Evolutionary conservation across 2,113 vertebrate genomes (phyloP).

Genomic region (Lamprotornis superbus): DNA sequence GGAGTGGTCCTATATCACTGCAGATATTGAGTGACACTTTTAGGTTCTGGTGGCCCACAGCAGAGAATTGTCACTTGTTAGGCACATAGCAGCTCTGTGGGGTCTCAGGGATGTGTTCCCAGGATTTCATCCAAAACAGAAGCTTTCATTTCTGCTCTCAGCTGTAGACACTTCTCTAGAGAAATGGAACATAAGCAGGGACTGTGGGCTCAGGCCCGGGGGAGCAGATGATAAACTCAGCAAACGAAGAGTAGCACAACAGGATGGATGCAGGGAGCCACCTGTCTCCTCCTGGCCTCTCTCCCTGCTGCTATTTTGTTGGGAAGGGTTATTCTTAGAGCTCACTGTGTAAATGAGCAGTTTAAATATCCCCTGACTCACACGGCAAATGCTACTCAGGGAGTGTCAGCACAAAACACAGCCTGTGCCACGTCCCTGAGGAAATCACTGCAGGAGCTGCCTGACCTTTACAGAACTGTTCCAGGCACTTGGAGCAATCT

Average conservation of each 20-base stretch:
- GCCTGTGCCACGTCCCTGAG: neutral
- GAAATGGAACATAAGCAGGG: neutral
- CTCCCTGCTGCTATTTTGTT: neutral
- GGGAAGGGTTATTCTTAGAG: neutral
- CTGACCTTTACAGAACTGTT: neutral
- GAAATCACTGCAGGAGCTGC: neutral
- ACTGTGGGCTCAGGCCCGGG: neutral
- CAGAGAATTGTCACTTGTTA: neutral
- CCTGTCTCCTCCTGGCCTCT: neutral
- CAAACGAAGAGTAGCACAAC: neutral
- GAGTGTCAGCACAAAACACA: neutral
- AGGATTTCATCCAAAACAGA: neutral
- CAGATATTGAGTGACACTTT: neutral
- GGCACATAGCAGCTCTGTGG: neutral
- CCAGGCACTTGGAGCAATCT: neutral
- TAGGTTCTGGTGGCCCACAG: neutral
- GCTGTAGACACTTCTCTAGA: neutral
- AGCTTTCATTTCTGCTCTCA: neutral
- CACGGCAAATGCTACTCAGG: neutral
- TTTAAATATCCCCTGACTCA: conserved; percentile 49
- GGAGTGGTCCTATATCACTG: neutral
- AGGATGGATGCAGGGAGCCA: neutral
- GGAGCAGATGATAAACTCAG: neutral
- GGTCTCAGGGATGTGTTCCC: neutral
- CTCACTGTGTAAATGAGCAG: conserved; percentile 18